A percentile compares a stretch with the other conserved stretches of the same genome.
Evolutionary conservation across 2,797 vertebrate species (phyloP).

Genomic region (Lacerta bilineata): DNA sequence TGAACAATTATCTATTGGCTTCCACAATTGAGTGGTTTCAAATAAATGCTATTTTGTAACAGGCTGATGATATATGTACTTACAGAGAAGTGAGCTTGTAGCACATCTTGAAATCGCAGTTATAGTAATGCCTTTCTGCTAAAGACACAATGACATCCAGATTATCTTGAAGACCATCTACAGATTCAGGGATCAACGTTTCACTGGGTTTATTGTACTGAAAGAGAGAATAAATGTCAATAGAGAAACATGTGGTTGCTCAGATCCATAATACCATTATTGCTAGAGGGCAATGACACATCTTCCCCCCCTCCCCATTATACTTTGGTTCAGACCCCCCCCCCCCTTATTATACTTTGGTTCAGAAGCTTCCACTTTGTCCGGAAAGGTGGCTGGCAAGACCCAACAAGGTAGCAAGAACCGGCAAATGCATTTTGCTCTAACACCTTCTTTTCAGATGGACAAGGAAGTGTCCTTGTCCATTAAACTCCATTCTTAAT

Average conservation of each 20-base stretch:
- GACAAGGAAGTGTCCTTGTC: not conserved
- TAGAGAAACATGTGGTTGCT: not conserved
- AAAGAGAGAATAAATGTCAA: conserved; percentile 69
- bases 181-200: conserved; percentile 91
- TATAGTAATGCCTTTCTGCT: conserved; percentile 99
- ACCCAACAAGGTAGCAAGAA: not conserved
- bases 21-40: not conserved
- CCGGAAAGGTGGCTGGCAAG: not conserved
- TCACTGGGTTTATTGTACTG: conserved; percentile 96
- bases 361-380: not conserved
- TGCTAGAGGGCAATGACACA: not conserved
- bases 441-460: not conserved
- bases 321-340: not conserved
- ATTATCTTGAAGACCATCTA: conserved; percentile 95
- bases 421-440: not conserved
- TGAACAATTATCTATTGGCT: not conserved
- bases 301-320: not conserved
- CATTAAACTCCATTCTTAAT: not conserved
- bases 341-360: not conserved
- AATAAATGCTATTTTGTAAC: not conserved
- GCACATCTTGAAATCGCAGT: conserved; percentile 99
- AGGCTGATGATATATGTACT: conserved; percentile 72
- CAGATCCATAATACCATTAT: not conserved
- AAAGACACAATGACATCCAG: conserved; percentile 97
- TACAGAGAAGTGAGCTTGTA: conserved; percentile 98